A percentile compares a stretch with the other conserved stretches of the same genome.
phyloP scores from a whole-genome alignment of 2,113 vertebrate genomes.

The Sitta europaea region DNA sequence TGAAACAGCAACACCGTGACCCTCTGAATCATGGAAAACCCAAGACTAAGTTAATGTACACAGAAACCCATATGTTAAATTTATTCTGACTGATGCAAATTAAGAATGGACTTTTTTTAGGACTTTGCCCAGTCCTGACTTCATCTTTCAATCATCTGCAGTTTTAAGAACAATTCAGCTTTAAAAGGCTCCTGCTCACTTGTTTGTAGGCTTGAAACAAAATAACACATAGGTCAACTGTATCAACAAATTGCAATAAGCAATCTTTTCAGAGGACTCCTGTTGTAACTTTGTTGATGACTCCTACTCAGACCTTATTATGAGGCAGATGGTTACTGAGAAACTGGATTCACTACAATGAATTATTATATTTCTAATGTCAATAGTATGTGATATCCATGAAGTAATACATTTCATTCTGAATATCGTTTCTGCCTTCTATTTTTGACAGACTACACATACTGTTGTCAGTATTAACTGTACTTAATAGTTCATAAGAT shows the following conservation, averaged over 20 bases:
- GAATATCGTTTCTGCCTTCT: neutral
- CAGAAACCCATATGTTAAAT: neutral
- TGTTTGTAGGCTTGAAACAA: neutral
- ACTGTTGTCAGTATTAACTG: neutral
- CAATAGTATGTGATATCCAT: neutral
- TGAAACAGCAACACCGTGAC: neutral
- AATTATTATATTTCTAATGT: neutral
- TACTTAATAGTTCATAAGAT: neutral
- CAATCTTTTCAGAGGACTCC: neutral
- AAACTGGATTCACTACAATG: neutral
- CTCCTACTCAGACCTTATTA: neutral
- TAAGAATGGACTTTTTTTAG: neutral
- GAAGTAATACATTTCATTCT: neutral
- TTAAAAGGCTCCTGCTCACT: neutral
- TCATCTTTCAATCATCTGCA: neutral
- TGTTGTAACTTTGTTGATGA: neutral
- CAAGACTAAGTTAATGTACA: neutral
- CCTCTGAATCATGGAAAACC: neutral
- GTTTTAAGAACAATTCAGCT: neutral
- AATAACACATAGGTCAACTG: neutral
- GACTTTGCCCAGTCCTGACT: neutral
- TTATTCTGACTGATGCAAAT: neutral
- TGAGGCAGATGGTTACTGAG: neutral
- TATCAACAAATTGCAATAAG: neutral
- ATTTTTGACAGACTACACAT: neutral